phyloP scores from a whole-genome alignment of 2,888 invertebrate genomes.

The Agrochola circellaris region DNA sequence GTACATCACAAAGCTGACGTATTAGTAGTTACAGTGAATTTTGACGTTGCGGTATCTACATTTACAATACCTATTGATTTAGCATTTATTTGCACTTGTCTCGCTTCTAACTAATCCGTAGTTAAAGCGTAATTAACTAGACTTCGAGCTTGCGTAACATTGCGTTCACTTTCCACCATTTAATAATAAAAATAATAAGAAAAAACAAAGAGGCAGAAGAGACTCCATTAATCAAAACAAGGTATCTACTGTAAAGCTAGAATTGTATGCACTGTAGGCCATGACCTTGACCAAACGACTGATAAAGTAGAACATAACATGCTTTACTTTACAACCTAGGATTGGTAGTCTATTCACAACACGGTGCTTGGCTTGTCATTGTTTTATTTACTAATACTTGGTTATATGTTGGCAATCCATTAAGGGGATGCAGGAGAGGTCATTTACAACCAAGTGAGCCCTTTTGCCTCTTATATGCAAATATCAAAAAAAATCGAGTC shows the following conservation, averaged over 20 bases:
- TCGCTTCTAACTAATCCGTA: neutral
- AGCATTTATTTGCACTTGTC: neutral
- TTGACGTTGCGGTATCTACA: neutral
- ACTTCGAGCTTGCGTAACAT: neutral
- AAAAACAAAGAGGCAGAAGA: neutral
- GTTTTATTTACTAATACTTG: too few relatives aligned
- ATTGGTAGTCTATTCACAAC: conserved; percentile 30
- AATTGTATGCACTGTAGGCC: conserved; percentile 28
- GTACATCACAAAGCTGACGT: conserved; percentile 25
- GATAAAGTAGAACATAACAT: conserved; percentile 50
- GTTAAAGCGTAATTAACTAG: neutral
- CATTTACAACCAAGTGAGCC: too few relatives aligned
- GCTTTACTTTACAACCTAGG: conserved; percentile 33
- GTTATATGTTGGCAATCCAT: too few relatives aligned
- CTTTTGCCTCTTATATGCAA: too few relatives aligned
- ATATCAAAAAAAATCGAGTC: too few relatives aligned
- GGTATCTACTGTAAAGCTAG: conserved; percentile 13
- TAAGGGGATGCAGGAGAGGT: too few relatives aligned
- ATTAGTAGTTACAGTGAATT: conserved; percentile 13
- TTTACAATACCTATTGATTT: conserved; percentile 1
- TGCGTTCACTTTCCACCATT: neutral
- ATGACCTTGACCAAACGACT: conserved; percentile 51
- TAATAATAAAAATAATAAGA: neutral
- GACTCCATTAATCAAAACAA: neutral
- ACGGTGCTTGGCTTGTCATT: neutral